phyloP scores from a whole-genome alignment of 2,797 vertebrate genomes.

The Sebastes baramenuke region DNA sequence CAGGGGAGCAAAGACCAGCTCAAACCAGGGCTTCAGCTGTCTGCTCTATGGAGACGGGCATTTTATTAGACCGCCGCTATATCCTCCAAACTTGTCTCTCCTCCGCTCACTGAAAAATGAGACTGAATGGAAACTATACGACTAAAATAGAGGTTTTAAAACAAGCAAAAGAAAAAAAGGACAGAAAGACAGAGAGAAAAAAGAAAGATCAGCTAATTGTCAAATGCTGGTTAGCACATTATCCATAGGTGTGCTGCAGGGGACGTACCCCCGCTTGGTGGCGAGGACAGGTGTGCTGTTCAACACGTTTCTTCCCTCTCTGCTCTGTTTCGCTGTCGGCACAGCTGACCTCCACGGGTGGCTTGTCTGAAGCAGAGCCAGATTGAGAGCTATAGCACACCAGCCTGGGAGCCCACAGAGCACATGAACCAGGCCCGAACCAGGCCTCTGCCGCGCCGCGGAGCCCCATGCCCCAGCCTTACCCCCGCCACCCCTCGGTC shows the following conservation, averaged over 20 bases:
- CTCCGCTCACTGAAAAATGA: constrained; percentile 13
- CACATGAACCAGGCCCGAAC: constrained; percentile 54
- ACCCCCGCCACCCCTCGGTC: constrained; percentile 39
- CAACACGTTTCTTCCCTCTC: constrained; percentile 56
- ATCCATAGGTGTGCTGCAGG: constrained; percentile 34
- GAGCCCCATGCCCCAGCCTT: constrained; percentile 26
- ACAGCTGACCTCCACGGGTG: constrained; percentile 64
- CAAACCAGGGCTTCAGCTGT: constrained; percentile 69
- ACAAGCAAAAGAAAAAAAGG: not conserved
- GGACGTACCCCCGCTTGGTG: constrained; percentile 33
- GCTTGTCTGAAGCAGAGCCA: constrained; percentile 72
- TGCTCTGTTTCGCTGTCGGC: constrained; percentile 48
- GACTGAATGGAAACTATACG: not conserved
- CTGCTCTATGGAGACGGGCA: constrained; percentile 51
- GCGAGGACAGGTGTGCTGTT: constrained; percentile 71
- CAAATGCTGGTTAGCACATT: constrained; percentile 10
- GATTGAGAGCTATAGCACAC: constrained; percentile 50
- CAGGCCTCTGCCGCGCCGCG: constrained; percentile 35
- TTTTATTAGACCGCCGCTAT: constrained; percentile 57
- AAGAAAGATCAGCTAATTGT: not conserved
- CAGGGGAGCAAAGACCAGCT: constrained; percentile 71
- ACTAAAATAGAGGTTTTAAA: not conserved
- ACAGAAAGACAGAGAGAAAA: not conserved
- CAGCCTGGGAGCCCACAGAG: constrained; percentile 60
- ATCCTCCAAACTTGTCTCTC: constrained; percentile 20